Percentiles rank a stretch among this genome's conserved stretches.
Conservation (phyloP, 2,113 vertebrate genomes). For the Thalassarche chlororhynchos region DNA sequence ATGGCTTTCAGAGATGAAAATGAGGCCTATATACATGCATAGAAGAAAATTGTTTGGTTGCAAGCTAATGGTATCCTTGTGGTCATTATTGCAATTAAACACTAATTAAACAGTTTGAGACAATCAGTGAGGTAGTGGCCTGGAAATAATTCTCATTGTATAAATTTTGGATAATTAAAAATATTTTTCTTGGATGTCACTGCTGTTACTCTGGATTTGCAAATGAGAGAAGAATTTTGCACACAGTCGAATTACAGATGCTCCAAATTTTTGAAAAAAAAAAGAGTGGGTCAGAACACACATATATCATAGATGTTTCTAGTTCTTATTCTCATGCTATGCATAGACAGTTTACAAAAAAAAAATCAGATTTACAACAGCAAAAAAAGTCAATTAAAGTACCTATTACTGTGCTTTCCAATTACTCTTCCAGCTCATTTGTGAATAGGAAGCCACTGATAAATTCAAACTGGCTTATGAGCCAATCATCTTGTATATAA, state of each 20-base stretch:
- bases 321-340: background rate
- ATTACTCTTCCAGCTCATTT: background rate
- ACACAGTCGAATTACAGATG: background rate
- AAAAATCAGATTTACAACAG: background rate
- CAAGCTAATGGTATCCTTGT: background rate
- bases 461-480: background rate
- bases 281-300: background rate
- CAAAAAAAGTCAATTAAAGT: background rate
- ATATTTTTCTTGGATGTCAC: background rate
- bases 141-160: background rate
- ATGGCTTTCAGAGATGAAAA: background rate
- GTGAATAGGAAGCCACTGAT: background rate
- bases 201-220: background rate
- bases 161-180: background rate
- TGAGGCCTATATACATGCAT: background rate
- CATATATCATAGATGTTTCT: background rate
- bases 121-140: background rate
- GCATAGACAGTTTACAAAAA: background rate
- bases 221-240: background rate
- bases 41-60: background rate
- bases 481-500: background rate
- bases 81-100: background rate
- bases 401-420: background rate
- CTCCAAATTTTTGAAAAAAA: background rate
- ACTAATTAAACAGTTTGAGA: background rate